Evolutionary conservation across 2,113 vertebrate species (phyloP).

Genomic region (Tragelaphus scriptus): DNA sequence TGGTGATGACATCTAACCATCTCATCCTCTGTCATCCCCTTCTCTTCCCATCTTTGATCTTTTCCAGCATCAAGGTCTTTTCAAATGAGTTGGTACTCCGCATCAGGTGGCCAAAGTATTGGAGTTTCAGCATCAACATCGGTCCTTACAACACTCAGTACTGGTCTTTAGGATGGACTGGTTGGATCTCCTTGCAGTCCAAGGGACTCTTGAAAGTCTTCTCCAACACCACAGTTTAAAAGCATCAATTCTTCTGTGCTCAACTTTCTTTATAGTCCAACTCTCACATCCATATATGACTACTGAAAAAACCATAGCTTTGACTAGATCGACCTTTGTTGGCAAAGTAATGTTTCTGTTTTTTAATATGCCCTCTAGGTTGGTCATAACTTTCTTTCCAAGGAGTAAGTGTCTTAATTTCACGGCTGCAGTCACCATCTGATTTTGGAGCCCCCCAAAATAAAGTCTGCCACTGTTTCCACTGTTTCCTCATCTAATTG

Average conservation of each 20-base stretch:
- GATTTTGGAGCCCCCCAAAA: neutral
- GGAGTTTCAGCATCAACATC: neutral
- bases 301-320: neutral
- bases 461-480: neutral
- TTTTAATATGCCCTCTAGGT: neutral
- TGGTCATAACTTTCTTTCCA: neutral
- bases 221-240: neutral
- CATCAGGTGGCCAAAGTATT: neutral
- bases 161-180: neutral
- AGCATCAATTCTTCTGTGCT: rapidly evolving
- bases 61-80: neutral
- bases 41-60: neutral
- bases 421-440: neutral
- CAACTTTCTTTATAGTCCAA: neutral
- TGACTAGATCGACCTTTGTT: neutral
- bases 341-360: neutral
- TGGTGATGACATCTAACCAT: neutral
- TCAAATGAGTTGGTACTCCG: neutral
- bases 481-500: neutral
- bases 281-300: neutral
- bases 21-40: neutral
- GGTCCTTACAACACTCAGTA: neutral
- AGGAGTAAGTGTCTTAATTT: neutral
- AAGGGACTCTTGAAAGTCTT: neutral
- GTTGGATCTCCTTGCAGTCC: neutral